Evolutionary conservation across 2,888 invertebrate species (phyloP).

Genomic region (Clanis bilineata): DNA sequence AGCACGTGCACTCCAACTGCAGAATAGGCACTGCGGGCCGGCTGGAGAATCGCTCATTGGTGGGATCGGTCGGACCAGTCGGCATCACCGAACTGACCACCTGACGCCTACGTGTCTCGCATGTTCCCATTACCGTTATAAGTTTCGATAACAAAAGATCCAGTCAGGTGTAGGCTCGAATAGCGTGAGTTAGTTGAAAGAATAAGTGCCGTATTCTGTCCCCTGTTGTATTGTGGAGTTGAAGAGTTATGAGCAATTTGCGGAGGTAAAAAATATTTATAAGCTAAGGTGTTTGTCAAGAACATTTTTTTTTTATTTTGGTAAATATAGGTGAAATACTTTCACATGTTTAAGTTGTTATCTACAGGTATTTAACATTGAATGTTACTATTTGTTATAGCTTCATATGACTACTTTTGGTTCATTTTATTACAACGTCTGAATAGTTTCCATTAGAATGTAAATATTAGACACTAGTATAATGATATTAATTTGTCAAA

Average conservation of each 20-base stretch:
- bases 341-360: no score
- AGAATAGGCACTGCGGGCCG: slow-evolving; percentile 14
- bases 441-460: no score
- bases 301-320: no score
- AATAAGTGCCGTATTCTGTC: not conserved
- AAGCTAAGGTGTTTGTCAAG: no score
- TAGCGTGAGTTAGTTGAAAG: not conserved
- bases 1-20: slow-evolving; percentile 52
- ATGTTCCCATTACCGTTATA: slow-evolving; percentile 23
- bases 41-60: slow-evolving; percentile 21
- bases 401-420: no score
- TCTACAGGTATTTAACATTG: no score
- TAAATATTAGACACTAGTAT: no score
- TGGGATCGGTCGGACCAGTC: not conserved
- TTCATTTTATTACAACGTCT: no score
- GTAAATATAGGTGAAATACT: no score
- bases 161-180: not conserved
- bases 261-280: no score
- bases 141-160: slow-evolving; percentile 26
- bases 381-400: no score
- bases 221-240: not conserved
- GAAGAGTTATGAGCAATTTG: not conserved
- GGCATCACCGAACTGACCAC: slow-evolving; percentile 22
- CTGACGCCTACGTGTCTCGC: slow-evolving; percentile 45
- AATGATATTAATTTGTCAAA: no score